Percentiles rank a stretch among this genome's conserved stretches.
Conservation (phyloP, 2,888 invertebrate genomes). For the Apotomis betuletana region DNA sequence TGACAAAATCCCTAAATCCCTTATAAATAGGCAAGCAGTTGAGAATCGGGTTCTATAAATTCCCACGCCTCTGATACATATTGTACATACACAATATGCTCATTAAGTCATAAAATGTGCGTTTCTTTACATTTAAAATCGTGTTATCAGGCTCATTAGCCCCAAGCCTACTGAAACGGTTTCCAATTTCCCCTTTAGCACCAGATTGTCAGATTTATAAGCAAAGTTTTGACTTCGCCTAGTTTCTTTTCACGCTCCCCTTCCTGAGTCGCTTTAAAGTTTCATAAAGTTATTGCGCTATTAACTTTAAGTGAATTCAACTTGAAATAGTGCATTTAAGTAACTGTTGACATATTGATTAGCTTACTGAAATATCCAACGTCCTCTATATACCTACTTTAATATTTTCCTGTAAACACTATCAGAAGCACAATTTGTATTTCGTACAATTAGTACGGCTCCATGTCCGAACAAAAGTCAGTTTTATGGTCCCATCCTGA, state of each 20-base stretch:
- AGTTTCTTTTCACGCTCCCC: constrained; percentile 19
- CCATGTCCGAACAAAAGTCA: too few relatives aligned
- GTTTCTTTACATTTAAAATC: background rate
- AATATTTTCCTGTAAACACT: too few relatives aligned
- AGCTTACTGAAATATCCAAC: background rate
- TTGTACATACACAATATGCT: too few relatives aligned
- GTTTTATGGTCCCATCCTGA: too few relatives aligned
- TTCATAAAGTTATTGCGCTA: constrained; percentile 14
- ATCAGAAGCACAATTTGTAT: too few relatives aligned
- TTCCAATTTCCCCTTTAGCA: constrained; percentile 7
- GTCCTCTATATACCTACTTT: background rate
- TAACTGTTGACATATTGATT: background rate
- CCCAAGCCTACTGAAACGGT: background rate
- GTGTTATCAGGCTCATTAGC: background rate
- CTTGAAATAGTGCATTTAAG: constrained; percentile 6
- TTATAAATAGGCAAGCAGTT: too few relatives aligned
- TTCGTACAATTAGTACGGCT: too few relatives aligned
- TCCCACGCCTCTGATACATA: too few relatives aligned
- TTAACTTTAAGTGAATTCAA: constrained; percentile 19
- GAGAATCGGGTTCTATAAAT: too few relatives aligned
- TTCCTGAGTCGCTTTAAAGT: constrained; percentile 11
- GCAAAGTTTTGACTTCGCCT: constrained; percentile 24
- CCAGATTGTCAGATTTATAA: constrained; percentile 30
- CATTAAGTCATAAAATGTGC: background rate
- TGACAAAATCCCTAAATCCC: too few relatives aligned